These are phyloP conservation scores for Rhorus exstirpatorius DNA, from an alignment of 2,888 invertebrate species.

Conservation along the genomic window DNA sequence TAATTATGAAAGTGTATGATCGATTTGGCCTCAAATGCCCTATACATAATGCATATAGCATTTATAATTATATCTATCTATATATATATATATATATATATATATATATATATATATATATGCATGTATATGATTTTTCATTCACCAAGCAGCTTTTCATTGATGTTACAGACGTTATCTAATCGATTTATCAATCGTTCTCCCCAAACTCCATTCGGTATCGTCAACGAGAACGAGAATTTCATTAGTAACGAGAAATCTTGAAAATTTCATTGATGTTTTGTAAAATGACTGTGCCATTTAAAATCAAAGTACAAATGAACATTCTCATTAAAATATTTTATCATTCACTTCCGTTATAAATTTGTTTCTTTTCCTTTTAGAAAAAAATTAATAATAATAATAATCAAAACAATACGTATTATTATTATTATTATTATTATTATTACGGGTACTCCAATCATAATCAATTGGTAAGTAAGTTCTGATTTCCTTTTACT, in stretches of 20 bases:
- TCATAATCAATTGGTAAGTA: too few species aligned
- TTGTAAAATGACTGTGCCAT: neutral
- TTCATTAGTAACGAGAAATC: constrained; percentile 4
- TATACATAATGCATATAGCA: neutral
- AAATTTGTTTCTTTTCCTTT: too few species aligned
- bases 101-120: constrained; percentile 6
- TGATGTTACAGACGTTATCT: constrained; percentile 67
- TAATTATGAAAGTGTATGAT: too few species aligned
- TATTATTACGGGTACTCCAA: too few species aligned
- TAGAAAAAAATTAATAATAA: neutral
- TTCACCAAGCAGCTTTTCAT: constrained; percentile 63
- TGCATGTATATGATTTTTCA: constrained; percentile 44
- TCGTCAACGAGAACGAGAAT: constrained; percentile 39
- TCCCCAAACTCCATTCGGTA: constrained; percentile 33
- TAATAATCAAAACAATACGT: too few species aligned
- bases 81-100: constrained; percentile 7
- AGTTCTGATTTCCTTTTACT: too few species aligned
- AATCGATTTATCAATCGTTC: constrained; percentile 68
- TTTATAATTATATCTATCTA: neutral
- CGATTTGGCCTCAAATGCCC: constrained; percentile 9
- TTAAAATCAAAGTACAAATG: neutral
- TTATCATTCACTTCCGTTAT: neutral
- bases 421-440: too few species aligned
- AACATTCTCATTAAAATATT: too few species aligned
- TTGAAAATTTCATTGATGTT: constrained; percentile 9